phyloP scores from a whole-genome alignment of 1,140 invertebrate species.

The Aphaenogaster rudis region DNA sequence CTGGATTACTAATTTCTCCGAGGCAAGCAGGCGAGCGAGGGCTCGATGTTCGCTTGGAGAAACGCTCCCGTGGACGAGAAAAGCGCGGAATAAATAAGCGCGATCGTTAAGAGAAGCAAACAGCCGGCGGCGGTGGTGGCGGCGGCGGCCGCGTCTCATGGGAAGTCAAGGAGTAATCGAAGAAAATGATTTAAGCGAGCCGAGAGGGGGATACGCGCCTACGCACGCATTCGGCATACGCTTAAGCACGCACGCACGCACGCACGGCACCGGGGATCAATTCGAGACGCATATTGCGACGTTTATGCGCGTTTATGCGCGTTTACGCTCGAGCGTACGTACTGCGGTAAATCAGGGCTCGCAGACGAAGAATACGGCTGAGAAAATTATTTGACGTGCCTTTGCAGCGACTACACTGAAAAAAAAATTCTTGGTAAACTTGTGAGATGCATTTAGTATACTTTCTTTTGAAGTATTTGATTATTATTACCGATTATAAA shows the following conservation, averaged over 20 bases:
- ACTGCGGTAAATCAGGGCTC: constrained; percentile 13
- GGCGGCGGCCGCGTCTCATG: constrained; percentile 46
- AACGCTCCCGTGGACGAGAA: constrained; percentile 47
- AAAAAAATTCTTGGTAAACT: too few species aligned
- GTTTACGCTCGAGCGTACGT: constrained; percentile 35
- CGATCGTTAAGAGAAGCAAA: constrained; percentile 63
- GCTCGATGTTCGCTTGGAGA: constrained; percentile 10
- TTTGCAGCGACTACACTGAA: background rate
- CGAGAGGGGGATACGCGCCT: constrained; percentile 20
- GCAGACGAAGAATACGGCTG: background rate
- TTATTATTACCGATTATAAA: too few species aligned
- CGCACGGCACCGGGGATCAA: constrained; percentile 44
- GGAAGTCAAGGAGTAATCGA: constrained; percentile 61
- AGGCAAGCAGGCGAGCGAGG: background rate
- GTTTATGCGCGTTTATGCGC: constrained; percentile 51
- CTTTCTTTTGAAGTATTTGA: too few species aligned
- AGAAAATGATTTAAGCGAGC: constrained; percentile 61
- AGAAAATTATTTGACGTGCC: constrained; percentile 13
- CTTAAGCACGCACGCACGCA: constrained; percentile 2
- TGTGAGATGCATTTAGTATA: too few species aligned
- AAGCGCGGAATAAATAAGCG: constrained; percentile 53
- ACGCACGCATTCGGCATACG: constrained; percentile 30
- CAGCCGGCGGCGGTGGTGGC: constrained; percentile 33
- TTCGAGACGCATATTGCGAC: constrained; percentile 60
- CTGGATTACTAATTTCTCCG: constrained; percentile 12